phyloP scores from a whole-genome alignment of 2,797 vertebrate species.

The Austrolebias charrua region DNA sequence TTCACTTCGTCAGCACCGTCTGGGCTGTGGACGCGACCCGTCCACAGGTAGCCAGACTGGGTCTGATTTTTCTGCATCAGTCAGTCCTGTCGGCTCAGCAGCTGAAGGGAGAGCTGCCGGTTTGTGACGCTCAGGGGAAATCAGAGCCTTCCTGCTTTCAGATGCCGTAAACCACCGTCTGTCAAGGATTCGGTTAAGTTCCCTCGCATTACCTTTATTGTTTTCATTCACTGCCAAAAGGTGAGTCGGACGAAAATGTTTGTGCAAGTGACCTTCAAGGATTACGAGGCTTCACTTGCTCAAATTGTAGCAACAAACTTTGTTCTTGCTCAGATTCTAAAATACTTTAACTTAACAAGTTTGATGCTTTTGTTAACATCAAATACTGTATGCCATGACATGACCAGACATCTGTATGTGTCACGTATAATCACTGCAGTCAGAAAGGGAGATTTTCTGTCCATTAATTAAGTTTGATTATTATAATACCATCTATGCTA shows the following conservation, averaged over 20 bases:
- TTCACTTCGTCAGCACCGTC: constrained; percentile 35
- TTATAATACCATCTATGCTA: constrained; percentile 66
- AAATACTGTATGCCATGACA: neutral
- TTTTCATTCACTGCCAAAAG: too few species aligned
- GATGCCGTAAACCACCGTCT: constrained; percentile 27
- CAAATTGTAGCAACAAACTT: too few species aligned
- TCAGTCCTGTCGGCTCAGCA: constrained; percentile 55
- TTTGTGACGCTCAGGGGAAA: constrained; percentile 65
- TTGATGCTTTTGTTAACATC: constrained; percentile 3
- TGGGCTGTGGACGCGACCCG: constrained; percentile 28
- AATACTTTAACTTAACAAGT: neutral
- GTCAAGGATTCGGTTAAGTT: constrained; percentile 17
- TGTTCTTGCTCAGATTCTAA: neutral
- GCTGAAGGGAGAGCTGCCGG: constrained; percentile 45
- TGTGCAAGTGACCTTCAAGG: too few species aligned
- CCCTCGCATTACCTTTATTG: too few species aligned
- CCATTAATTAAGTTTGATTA: constrained; percentile 70
- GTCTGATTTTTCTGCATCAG: constrained; percentile 49
- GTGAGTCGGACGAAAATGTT: too few species aligned
- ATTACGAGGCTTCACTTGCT: too few species aligned
- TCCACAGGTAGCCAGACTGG: constrained; percentile 44
- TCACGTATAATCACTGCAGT: constrained; percentile 61
- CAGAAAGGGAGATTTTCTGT: constrained; percentile 55
- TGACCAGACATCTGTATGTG: constrained; percentile 1
- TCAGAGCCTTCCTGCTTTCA: constrained; percentile 46